phyloP scores from a whole-genome alignment of 2,888 invertebrate genomes.

The Dynastes hyllus region DNA sequence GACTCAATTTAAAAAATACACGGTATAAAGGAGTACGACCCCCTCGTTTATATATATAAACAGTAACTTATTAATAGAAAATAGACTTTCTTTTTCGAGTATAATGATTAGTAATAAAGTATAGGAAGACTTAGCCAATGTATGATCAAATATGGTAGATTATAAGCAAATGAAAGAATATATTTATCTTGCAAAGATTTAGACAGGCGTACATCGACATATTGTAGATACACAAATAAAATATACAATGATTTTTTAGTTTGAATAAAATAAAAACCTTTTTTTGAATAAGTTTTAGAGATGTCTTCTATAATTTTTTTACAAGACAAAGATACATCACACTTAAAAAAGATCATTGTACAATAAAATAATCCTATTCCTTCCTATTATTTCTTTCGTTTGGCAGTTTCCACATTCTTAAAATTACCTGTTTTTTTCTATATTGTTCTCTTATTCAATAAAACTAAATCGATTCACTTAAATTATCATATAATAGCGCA shows the following conservation, averaged over 20 bases:
- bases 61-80: not conserved
- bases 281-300: too few relatives aligned
- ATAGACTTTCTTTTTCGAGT: too few relatives aligned
- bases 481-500: too few relatives aligned
- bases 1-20: too few relatives aligned
- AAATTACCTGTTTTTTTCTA: too few relatives aligned
- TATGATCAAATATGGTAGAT: too few relatives aligned
- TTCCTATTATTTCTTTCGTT: conserved; percentile 7
- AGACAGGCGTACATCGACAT: not conserved
- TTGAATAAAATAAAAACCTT: not conserved
- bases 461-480: not conserved
- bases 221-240: too few relatives aligned
- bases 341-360: not conserved
- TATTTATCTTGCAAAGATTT: not conserved
- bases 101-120: not conserved
- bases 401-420: conserved; percentile 18
- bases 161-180: too few relatives aligned
- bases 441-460: too few relatives aligned
- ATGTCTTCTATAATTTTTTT: not conserved
- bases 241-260: too few relatives aligned
- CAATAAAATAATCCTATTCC: conserved; percentile 6
- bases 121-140: conserved; percentile 21
- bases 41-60: not conserved
- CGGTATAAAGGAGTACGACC: too few relatives aligned
- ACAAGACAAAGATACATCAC: not conserved